Evolutionary conservation across 2,113 vertebrate genomes (phyloP).

Genomic region (Caloenas nicobarica): DNA sequence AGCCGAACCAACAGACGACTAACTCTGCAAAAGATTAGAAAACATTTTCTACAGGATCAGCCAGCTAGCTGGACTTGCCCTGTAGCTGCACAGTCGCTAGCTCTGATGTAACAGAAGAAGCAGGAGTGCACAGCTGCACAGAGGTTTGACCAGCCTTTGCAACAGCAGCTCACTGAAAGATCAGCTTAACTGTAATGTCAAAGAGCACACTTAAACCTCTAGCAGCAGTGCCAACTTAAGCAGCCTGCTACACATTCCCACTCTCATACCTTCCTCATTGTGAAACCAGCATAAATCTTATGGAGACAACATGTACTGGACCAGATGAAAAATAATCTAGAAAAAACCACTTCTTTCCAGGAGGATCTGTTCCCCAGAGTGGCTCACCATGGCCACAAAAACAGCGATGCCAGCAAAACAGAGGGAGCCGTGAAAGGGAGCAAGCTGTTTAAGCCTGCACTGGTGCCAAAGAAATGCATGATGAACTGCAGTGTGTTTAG

Average conservation of each 20-base stretch:
- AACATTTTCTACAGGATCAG: not conserved
- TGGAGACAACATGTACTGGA: conserved; percentile 26
- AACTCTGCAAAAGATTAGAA: conserved; percentile 3
- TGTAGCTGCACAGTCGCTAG: not conserved
- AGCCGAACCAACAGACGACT: not conserved
- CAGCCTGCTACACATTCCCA: conserved; percentile 37
- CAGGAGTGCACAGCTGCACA: not conserved
- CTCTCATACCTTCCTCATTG: conserved; percentile 49
- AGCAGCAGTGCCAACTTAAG: not conserved
- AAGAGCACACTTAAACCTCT: conserved; percentile 12
- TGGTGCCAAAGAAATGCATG: conserved; percentile 28
- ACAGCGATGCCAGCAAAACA: conserved; percentile 45
- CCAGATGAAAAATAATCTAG: conserved; percentile 49
- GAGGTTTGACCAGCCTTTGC: not conserved
- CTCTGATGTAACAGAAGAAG: not conserved
- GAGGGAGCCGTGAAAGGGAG: not conserved
- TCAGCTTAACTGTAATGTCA: not conserved
- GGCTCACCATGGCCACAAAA: conserved; percentile 30
- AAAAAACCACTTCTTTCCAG: conserved; percentile 16
- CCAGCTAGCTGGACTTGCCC: not conserved
- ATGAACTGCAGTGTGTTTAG: not conserved
- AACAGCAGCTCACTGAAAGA: conserved; percentile 1
- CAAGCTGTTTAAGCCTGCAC: not conserved
- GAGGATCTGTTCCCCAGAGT: conserved; percentile 16
- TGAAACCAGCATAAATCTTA: conserved; percentile 38